Percentiles rank a stretch among this genome's conserved stretches.
Conservation (phyloP, 2,888 invertebrate species). For the Holacanthella duospinosa region DNA sequence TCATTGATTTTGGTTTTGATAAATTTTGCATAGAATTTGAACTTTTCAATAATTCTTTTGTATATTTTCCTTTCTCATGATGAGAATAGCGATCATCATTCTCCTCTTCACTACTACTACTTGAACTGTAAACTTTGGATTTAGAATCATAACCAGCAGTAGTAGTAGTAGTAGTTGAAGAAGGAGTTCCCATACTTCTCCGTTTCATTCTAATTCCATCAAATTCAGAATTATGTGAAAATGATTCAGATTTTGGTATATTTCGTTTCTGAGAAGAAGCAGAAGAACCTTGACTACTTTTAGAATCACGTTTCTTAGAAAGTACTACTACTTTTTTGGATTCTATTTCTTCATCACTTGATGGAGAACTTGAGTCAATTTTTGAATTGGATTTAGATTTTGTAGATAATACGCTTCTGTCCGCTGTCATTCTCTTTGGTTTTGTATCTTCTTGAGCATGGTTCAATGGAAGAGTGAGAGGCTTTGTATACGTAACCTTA, state of each 20-base stretch:
- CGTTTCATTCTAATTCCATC: constrained; percentile 11
- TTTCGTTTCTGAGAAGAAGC: constrained; percentile 21
- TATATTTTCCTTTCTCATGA: neutral
- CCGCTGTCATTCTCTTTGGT: neutral
- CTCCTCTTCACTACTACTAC: neutral
- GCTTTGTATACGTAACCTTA: too few relatives aligned
- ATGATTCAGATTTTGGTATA: constrained; percentile 35
- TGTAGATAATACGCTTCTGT: too few relatives aligned
- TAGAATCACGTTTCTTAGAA: neutral
- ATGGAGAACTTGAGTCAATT: too few relatives aligned
- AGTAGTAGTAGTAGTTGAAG: neutral
- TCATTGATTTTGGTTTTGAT: constrained; percentile 4
- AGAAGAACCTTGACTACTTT: neutral
- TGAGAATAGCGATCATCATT: neutral
- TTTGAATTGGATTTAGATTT: neutral
- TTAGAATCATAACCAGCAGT: neutral
- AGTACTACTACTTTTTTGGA: neutral
- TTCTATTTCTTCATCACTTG: too few relatives aligned
- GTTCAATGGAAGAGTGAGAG: too few relatives aligned
- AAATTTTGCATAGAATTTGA: constrained; percentile 27
- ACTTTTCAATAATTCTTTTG: too few relatives aligned
- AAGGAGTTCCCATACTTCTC: neutral
- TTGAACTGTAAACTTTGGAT: neutral
- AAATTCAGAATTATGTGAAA: constrained; percentile 34
- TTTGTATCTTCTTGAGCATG: too few relatives aligned